These are phyloP conservation scores for Microcebus murinus DNA, from an alignment of 2,113 vertebrate species.

Conservation along the genomic window DNA sequence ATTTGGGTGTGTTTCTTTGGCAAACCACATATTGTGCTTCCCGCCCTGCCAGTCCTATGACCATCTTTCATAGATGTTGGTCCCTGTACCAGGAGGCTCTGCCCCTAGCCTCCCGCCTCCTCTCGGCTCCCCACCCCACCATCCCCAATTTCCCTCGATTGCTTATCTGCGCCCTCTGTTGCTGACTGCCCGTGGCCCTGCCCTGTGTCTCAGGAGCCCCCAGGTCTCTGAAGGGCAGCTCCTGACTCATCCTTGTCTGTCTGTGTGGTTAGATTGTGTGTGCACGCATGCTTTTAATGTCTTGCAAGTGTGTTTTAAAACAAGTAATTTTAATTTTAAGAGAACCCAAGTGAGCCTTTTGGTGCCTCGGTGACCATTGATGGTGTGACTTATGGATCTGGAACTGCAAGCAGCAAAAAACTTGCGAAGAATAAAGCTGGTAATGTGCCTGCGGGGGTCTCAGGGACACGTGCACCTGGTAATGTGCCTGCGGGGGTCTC, in stretches of 20 bases:
- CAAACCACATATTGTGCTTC: not conserved
- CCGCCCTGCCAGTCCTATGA: not conserved
- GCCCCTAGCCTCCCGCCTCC: not conserved
- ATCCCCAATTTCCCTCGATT: not conserved
- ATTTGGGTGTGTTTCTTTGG: not conserved
- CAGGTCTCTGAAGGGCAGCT: not conserved
- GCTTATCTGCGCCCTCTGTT: not conserved
- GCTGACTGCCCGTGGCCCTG: not conserved
- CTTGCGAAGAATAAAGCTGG: slow-evolving; percentile 99
- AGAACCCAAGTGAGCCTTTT: slow-evolving; percentile 99
- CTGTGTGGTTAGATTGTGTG: not conserved
- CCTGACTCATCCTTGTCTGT: not conserved
- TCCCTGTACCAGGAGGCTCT: not conserved
- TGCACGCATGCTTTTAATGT: not conserved
- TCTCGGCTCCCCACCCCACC: not conserved
- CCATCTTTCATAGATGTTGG: not conserved
- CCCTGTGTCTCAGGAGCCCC: not conserved
- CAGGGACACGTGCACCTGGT: slow-evolving; percentile 86
- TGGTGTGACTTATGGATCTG: slow-evolving; percentile 98
- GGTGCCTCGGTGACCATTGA: slow-evolving; percentile 99
- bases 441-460: slow-evolving; percentile 79
- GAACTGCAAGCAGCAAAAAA: slow-evolving; percentile 99
- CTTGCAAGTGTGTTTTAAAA: slow-evolving; percentile 71
- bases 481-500: slow-evolving; percentile 66
- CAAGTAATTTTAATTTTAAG: slow-evolving; percentile 84